phyloP scores from a whole-genome alignment of 1,140 invertebrate species.

The Drosophila ananassae region DNA sequence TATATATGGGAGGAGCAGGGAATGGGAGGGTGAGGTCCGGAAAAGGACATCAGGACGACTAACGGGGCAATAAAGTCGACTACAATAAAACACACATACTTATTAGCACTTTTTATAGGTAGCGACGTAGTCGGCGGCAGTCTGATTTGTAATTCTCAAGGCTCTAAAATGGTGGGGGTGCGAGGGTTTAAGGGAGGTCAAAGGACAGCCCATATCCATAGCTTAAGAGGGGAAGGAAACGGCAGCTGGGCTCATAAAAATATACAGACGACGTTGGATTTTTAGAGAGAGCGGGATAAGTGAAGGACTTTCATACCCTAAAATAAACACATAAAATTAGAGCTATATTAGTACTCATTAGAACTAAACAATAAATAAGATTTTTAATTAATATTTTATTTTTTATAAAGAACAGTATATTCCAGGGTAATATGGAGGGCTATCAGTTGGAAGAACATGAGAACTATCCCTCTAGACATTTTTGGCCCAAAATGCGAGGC shows the following conservation, averaged over 20 bases:
- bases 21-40: background rate
- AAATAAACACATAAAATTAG: background rate
- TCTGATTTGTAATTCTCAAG: conserved; percentile 81
- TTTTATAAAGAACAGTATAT: background rate
- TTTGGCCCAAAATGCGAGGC: conserved; percentile 44
- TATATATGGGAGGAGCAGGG: background rate
- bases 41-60: conserved; percentile 17
- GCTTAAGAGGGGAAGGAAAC: conserved; percentile 21
- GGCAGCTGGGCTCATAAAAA: conserved; percentile 78
- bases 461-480: conserved; percentile 60
- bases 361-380: background rate
- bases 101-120: conserved; percentile 80
- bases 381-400: background rate
- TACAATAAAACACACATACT: conserved; percentile 80
- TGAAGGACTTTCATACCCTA: conserved; percentile 8
- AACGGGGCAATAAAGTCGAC: conserved; percentile 64
- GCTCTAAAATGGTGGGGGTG: conserved; percentile 61
- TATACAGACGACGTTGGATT: conserved; percentile 58
- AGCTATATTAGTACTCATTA: too few species aligned
- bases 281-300: conserved; percentile 60
- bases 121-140: conserved; percentile 45
- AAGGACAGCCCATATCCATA: conserved; percentile 37
- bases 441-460: background rate
- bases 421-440: background rate
- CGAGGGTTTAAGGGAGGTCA: conserved; percentile 3